A percentile compares a stretch with the other conserved stretches of the same genome.
These are phyloP conservation scores for Recurvirostra avosetta DNA, from an alignment of 2,113 vertebrate genomes.

Conservation along the genomic window DNA sequence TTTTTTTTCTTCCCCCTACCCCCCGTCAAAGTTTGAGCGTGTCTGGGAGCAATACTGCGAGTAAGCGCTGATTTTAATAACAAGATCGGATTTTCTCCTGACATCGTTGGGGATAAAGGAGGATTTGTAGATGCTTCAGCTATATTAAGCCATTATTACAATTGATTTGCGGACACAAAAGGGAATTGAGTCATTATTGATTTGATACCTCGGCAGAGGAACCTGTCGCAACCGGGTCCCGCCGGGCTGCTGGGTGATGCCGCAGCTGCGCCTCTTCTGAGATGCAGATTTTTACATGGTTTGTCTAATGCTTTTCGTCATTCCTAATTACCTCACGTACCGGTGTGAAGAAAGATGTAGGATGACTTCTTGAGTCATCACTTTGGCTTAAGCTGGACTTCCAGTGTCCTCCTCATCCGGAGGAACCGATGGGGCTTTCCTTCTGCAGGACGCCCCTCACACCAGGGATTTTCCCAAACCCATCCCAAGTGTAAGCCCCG, in stretches of 20 bases:
- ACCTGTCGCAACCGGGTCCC: neutral
- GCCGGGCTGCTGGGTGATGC: neutral
- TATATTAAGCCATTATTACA: slow-evolving; percentile 64
- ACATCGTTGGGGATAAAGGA: slow-evolving; percentile 34
- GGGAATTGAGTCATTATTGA: slow-evolving; percentile 30
- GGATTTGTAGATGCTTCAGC: slow-evolving; percentile 57
- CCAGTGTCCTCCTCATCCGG: neutral
- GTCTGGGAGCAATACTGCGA: slow-evolving; percentile 4
- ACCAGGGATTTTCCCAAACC: neutral
- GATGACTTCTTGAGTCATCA: neutral
- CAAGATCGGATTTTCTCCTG: slow-evolving; percentile 47
- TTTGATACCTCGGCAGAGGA: neutral
- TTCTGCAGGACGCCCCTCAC: neutral
- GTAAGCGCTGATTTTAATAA: slow-evolving; percentile 51
- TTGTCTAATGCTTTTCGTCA: neutral
- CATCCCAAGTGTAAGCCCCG: neutral
- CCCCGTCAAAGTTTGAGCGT: neutral
- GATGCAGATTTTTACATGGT: neutral
- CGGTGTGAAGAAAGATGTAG: neutral
- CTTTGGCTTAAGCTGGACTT: neutral
- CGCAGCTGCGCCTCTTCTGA: neutral
- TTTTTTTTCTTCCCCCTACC: neutral
- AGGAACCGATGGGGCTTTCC: fast-evolving
- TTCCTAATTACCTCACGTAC: neutral
- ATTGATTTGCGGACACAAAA: slow-evolving; percentile 31